These are phyloP conservation scores for Hestina assimilis DNA, from an alignment of 1,140 invertebrate genomes.

Conservation along the genomic window DNA sequence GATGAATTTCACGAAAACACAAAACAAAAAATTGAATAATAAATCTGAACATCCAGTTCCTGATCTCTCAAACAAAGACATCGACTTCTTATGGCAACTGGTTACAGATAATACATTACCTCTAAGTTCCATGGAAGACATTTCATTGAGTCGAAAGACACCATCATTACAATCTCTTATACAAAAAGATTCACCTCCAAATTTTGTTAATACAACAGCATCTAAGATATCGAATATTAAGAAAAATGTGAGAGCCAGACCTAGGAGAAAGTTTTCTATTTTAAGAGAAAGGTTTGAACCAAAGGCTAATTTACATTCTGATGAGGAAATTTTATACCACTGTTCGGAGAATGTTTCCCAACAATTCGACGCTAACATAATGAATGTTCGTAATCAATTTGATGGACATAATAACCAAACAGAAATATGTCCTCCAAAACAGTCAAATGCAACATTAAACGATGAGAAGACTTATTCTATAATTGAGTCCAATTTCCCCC, in stretches of 20 bases:
- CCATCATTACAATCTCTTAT: constrained; percentile 74
- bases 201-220: constrained; percentile 39
- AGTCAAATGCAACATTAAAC: constrained; percentile 39
- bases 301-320: constrained; percentile 67
- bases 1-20: constrained; percentile 40
- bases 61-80: constrained; percentile 74
- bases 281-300: constrained; percentile 81
- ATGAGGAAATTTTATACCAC: constrained; percentile 71
- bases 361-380: constrained; percentile 43
- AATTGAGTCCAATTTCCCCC: constrained; percentile 34
- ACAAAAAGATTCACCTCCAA: constrained; percentile 56
- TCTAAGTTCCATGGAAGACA: constrained; percentile 52
- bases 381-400: constrained; percentile 58
- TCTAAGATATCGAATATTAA: constrained; percentile 63
- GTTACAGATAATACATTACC: constrained; percentile 63
- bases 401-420: constrained; percentile 44
- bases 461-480: constrained; percentile 45
- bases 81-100: constrained; percentile 74
- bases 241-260: constrained; percentile 66
- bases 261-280: constrained; percentile 81
- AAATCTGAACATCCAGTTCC: constrained; percentile 48
- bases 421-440: constrained; percentile 26
- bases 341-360: constrained; percentile 49
- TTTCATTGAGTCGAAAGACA: constrained; percentile 59
- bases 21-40: constrained; percentile 48